Percentiles rank a stretch among this genome's conserved stretches.
These are phyloP conservation scores for Gryllus bimaculatus DNA, from an alignment of 1,140 invertebrate genomes.

Conservation along the genomic window DNA sequence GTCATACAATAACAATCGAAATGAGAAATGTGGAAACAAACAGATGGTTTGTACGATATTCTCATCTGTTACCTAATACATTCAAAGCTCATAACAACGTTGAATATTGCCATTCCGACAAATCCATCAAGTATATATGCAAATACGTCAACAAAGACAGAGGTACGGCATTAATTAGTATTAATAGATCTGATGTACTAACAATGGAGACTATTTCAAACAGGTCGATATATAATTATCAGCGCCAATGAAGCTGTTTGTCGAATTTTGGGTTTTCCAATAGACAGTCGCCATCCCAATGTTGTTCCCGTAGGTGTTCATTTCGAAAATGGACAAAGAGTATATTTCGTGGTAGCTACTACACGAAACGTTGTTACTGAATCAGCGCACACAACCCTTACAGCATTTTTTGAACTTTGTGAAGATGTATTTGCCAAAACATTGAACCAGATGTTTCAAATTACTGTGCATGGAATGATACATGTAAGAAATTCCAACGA, in stretches of 20 bases:
- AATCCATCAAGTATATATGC: slow-evolving; percentile 34
- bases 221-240: slow-evolving; percentile 32
- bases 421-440: no score
- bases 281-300: slow-evolving; percentile 31
- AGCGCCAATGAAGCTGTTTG: slow-evolving; percentile 34
- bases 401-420: no score
- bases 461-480: no score
- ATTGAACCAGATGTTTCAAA: no score
- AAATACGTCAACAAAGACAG: slow-evolving; percentile 38
- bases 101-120: slow-evolving; percentile 33
- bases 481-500: no score
- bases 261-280: slow-evolving; percentile 31
- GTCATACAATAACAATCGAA: no score
- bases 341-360: slow-evolving; percentile 27
- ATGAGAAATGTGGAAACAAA: no score
- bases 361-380: not conserved
- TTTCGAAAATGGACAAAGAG: slow-evolving; percentile 29
- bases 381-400: no score
- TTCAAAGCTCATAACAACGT: slow-evolving; percentile 34
- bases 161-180: slow-evolving; percentile 27
- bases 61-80: slow-evolving; percentile 28
- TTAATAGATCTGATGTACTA: slow-evolving; percentile 4
- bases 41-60: slow-evolving; percentile 35
- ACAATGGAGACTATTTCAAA: slow-evolving; percentile 27
- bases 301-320: slow-evolving; percentile 32